phyloP scores from a whole-genome alignment of 2,888 invertebrate species.

The Nowickia ferox region DNA sequence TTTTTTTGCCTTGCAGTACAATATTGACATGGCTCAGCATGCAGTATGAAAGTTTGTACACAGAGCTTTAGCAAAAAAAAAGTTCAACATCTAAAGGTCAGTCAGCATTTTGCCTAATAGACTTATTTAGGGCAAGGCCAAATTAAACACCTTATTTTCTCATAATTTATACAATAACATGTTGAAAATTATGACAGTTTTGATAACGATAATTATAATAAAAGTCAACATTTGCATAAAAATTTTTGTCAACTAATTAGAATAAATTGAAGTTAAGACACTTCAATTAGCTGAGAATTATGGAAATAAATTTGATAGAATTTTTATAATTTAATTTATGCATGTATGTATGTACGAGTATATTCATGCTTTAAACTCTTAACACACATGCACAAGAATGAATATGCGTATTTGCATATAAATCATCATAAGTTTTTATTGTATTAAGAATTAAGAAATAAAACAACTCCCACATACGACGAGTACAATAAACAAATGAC shows the following conservation, averaged over 20 bases:
- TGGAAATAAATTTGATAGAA: neutral
- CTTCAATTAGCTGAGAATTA: conserved; percentile 22
- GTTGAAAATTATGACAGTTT: conserved; percentile 40
- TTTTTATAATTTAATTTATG: conserved; percentile 7
- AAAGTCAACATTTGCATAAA: conserved; percentile 33
- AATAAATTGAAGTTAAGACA: conserved; percentile 30
- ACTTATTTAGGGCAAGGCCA: conserved; percentile 31
- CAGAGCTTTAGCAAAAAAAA: neutral
- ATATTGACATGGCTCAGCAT: conserved; percentile 8
- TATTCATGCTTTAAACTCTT: too few species aligned
- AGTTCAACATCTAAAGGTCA: conserved; percentile 43
- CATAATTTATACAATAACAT: conserved; percentile 7
- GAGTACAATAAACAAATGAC: neutral
- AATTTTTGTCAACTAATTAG: conserved; percentile 28
- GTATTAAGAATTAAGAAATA: neutral
- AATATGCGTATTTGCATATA: conserved; percentile 6
- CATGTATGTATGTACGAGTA: neutral
- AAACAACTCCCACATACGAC: conserved; percentile 23
- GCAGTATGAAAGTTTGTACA: neutral
- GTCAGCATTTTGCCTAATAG: conserved; percentile 6
- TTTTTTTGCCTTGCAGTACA: neutral
- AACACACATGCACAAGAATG: neutral
- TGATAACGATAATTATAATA: conserved; percentile 27
- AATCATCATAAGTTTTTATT: conserved; percentile 17
- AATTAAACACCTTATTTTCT: neutral